Conservation (phyloP, 2,888 invertebrate species). For the Sarcophaga caerulescens region DNA sequence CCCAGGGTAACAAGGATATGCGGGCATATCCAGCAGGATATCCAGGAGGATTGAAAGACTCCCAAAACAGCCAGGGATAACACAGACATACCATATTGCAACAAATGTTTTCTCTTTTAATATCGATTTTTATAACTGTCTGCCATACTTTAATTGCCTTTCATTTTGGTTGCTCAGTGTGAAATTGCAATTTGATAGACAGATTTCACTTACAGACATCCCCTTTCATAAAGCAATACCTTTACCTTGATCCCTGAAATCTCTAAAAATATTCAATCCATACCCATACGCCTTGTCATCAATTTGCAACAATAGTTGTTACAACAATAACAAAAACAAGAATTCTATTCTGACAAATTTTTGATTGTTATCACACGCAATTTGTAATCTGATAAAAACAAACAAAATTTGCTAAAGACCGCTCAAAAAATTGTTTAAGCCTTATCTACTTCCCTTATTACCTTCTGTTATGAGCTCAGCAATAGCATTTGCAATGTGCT, state of each 20-base stretch:
- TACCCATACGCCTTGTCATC: slow-evolving; percentile 46
- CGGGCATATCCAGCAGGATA: slow-evolving; percentile 2
- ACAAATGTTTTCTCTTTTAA: slow-evolving; percentile 25
- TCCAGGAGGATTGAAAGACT: slow-evolving; percentile 1
- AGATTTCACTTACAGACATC: slow-evolving; percentile 69
- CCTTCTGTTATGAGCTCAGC: slow-evolving; percentile 60
- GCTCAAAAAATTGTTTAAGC: background rate
- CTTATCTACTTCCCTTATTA: slow-evolving; percentile 3
- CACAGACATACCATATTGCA: slow-evolving; percentile 9
- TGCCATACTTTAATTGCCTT: slow-evolving; percentile 27
- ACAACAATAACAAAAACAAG: slow-evolving; percentile 7
- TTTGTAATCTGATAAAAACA: slow-evolving; percentile 80
- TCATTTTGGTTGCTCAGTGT: slow-evolving; percentile 54
- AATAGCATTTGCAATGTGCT: slow-evolving; percentile 51
- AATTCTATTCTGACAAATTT: background rate
- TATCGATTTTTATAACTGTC: slow-evolving; percentile 21
- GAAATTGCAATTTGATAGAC: slow-evolving; percentile 74
- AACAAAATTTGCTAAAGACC: slow-evolving; percentile 76
- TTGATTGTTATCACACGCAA: slow-evolving; percentile 79
- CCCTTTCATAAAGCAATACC: background rate
- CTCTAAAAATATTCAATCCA: background rate
- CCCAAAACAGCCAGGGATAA: slow-evolving; percentile 41
- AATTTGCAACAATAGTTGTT: slow-evolving; percentile 47
- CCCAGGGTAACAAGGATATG: slow-evolving; percentile 41
- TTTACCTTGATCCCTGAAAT: slow-evolving; percentile 7